These are phyloP conservation scores for Ophiothrix spiculata DNA, from an alignment of 35 echinoderm and acorn worm species.

Conservation along the genomic window DNA sequence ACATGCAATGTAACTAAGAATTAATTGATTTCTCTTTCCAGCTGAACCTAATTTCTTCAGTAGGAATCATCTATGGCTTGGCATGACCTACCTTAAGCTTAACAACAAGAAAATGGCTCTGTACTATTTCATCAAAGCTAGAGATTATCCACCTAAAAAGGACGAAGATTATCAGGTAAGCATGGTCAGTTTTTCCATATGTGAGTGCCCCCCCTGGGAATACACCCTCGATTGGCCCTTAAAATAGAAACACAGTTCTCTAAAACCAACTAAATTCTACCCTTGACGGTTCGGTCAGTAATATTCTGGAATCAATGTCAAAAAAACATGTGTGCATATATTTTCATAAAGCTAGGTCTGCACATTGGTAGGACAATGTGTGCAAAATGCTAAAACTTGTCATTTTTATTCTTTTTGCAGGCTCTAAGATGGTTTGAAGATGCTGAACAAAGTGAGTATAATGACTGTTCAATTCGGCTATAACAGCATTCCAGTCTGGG, in stretches of 20 bases:
- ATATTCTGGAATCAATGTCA: too few species aligned
- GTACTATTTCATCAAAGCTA: conserved; percentile 65
- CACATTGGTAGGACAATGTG: not conserved
- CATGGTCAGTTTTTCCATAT: too few species aligned
- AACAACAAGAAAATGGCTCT: conserved; percentile 69
- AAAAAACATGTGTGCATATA: too few species aligned
- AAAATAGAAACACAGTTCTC: not conserved
- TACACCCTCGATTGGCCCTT: not conserved
- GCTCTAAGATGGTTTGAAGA: conserved; percentile 64
- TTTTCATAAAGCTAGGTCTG: too few species aligned
- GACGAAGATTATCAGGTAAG: conserved; percentile 88
- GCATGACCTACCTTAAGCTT: conserved; percentile 70
- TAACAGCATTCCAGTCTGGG: too few species aligned
- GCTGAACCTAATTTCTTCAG: conserved; percentile 94
- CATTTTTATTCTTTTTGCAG: conserved; percentile 28
- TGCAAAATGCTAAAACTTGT: not conserved
- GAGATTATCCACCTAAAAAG: conserved; percentile 58
- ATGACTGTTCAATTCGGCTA: too few species aligned
- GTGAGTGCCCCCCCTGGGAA: too few species aligned
- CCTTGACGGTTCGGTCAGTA: too few species aligned
- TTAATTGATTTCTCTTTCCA: too few species aligned
- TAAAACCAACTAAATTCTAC: not conserved
- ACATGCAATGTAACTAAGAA: too few species aligned
- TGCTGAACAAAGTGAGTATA: conserved; percentile 87
- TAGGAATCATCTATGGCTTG: conserved; percentile 90